A percentile compares a stretch with the other conserved stretches of the same genome.
These are phyloP conservation scores for Coryphaenoides rupestris DNA, from an alignment of 2,113 vertebrate genomes.

Conservation along the genomic window DNA sequence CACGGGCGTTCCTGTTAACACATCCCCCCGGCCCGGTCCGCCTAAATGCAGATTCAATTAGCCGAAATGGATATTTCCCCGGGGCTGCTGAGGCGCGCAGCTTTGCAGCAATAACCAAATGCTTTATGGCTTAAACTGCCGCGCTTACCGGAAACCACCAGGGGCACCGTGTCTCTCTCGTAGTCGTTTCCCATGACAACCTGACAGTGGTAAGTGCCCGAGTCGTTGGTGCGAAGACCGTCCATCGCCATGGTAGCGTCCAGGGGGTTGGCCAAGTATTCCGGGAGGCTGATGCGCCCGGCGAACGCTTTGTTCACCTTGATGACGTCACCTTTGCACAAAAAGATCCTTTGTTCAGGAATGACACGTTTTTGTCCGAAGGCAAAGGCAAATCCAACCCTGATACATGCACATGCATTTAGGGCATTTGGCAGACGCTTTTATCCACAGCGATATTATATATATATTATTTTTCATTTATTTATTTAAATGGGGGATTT, in stretches of 20 bases:
- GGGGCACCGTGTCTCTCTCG: slow-evolving; percentile 84
- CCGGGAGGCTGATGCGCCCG: slow-evolving; percentile 79
- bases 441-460: too few relatives aligned
- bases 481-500: neutral
- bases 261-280: slow-evolving; percentile 72
- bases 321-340: slow-evolving; percentile 83
- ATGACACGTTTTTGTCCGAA: neutral
- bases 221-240: slow-evolving; percentile 81
- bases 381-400: neutral
- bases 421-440: too few relatives aligned
- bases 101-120: slow-evolving; percentile 8
- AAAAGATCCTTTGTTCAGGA: slow-evolving; percentile 47
- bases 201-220: slow-evolving; percentile 87
- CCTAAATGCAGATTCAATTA: slow-evolving; percentile 4
- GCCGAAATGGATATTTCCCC: slow-evolving; percentile 17
- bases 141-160: slow-evolving; percentile 89
- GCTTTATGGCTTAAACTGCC: neutral
- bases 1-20: neutral
- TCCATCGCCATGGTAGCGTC: slow-evolving; percentile 84
- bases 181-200: slow-evolving; percentile 84
- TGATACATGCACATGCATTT: neutral
- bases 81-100: slow-evolving; percentile 19
- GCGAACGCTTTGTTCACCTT: slow-evolving; percentile 85
- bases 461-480: too few relatives aligned
- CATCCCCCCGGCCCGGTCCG: neutral